Evolutionary conservation across 2,113 vertebrate genomes (phyloP), one percentile per base, ranked within the genome.

Genomic region (Rhegmatorhina hoffmannsi): DNA sequence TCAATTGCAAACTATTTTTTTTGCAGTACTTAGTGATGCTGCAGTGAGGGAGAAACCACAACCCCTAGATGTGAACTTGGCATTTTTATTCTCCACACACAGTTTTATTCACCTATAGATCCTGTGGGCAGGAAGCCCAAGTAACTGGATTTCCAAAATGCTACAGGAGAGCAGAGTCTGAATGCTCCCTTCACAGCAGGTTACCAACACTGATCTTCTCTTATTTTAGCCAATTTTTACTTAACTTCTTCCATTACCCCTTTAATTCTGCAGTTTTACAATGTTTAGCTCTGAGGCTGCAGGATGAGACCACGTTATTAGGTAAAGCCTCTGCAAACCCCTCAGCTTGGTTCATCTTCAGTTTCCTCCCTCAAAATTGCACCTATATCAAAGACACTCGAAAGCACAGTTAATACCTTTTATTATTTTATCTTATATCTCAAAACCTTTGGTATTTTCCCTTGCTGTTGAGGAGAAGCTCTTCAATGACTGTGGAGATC

Each of bases 101-200:
- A 89, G 17, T 40, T 77, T 93, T 70, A 58, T 62, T 87, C 82
- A 95, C 63, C 82, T 34, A 52, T 64, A 75, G 44, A 84, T 92
- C 89, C 89, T 87, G 47, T 1, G 24, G 73, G 50, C 92, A 64
- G 59, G 84, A 97, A 74, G 72, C 50, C 50, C 77, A 91, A 64
- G 80, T 92, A 95, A 91, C 36, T 95, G 93, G 66, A 87, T 96
- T 95, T 97, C 92, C 86, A 96, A 96, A 98, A 94, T 76, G 74
- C 90, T 82, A 77, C 59, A 96, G 55, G 52, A 96, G 94, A 95
- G 64, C 33, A 95, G 83, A 95, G 79, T 88, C 31, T 75, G 84
- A 97, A 94, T 53, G 50, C 29, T 21, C 47, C 55, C 91, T 82
- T 95, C 72, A 5, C 13, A 52, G 60, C 74, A 89, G 67, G 91